These are phyloP conservation scores for Falcunculus frontatus DNA, from an alignment of 2,113 vertebrate species.

Conservation along the genomic window DNA sequence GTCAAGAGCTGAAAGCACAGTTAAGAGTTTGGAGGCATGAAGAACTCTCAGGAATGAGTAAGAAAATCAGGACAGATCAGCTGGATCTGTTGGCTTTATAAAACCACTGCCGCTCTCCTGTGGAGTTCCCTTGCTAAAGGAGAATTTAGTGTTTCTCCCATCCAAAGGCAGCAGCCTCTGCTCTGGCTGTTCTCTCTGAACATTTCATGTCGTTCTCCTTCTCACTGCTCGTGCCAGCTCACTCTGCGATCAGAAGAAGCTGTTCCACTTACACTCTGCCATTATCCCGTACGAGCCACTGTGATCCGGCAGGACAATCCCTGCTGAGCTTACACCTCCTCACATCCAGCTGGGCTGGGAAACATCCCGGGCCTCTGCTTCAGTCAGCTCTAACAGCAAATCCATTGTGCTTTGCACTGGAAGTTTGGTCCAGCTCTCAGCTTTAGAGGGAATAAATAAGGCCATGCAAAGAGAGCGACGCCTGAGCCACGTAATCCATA, in stretches of 20 bases:
- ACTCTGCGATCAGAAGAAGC: not conserved
- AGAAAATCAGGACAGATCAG: not conserved
- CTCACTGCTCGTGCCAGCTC: not conserved
- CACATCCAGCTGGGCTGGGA: not conserved
- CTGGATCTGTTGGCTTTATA: not conserved
- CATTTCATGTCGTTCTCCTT: not conserved
- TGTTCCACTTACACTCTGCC: not conserved
- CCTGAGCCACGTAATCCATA: not conserved
- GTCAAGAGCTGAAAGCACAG: not conserved
- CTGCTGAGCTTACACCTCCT: not conserved
- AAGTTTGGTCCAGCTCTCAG: not conserved
- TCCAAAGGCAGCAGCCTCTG: not conserved
- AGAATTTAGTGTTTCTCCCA: not conserved
- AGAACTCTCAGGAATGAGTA: not conserved
- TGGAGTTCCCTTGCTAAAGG: not conserved
- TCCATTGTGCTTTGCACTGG: not conserved
- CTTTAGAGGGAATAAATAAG: not conserved
- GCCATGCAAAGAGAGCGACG: accelerated
- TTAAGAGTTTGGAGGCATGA: not conserved
- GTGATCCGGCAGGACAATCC: not conserved
- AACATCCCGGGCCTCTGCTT: not conserved
- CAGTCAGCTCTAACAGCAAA: not conserved
- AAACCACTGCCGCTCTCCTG: not conserved
- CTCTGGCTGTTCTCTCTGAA: not conserved
- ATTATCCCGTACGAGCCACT: not conserved